Conservation (phyloP, 1,140 invertebrate species). For the Pectinophora gossypiella region DNA sequence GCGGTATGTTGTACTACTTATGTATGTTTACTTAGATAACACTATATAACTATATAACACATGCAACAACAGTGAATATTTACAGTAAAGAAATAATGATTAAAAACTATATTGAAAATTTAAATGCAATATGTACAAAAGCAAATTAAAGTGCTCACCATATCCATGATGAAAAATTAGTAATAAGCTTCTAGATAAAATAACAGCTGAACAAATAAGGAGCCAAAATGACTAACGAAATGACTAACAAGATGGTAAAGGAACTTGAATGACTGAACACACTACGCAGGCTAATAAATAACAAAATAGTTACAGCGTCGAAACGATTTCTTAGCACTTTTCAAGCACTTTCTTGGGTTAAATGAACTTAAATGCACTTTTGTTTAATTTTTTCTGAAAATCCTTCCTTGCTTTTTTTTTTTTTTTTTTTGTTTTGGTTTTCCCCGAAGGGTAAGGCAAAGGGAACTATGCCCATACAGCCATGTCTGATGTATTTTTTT, state of each 20-base stretch:
- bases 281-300: too few species aligned
- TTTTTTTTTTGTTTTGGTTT: too few species aligned
- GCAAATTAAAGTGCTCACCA: not conserved
- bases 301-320: too few species aligned
- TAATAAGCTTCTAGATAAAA: not conserved
- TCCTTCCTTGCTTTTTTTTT: too few species aligned
- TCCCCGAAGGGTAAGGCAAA: too few species aligned
- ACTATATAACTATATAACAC: not conserved
- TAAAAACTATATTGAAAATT: not conserved
- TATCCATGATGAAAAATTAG: not conserved
- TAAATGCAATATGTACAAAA: not conserved
- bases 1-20: not conserved
- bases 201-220: not conserved
- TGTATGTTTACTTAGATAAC: not conserved
- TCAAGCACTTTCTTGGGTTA: too few species aligned
- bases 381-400: too few species aligned
- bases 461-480: too few species aligned
- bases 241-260: not conserved
- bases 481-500: too few species aligned
- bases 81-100: not conserved
- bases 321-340: too few species aligned
- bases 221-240: not conserved
- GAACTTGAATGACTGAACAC: too few species aligned
- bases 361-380: too few species aligned
- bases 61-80: not conserved